phyloP scores from a whole-genome alignment of 1,140 invertebrate species.

The Chironomus striatipennis region DNA sequence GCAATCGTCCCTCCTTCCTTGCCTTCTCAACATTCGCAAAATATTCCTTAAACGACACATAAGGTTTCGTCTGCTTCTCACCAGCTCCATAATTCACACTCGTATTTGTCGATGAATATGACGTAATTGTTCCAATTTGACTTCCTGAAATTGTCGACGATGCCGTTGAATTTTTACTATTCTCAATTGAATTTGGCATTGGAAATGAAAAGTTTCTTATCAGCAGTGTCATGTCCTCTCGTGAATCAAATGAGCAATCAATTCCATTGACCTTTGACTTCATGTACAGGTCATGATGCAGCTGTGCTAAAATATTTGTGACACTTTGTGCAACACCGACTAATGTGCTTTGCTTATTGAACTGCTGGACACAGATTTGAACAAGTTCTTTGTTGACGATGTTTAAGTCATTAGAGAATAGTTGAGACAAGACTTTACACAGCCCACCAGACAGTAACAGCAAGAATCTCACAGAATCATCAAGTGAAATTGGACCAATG shows the following conservation, averaged over 20 bases:
- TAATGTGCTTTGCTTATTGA: conserved; percentile 67
- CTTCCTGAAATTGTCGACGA: conserved; percentile 7
- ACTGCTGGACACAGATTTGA: conserved; percentile 71
- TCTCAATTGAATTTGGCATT: conserved; percentile 52
- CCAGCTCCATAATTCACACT: conserved; percentile 24
- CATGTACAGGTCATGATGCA: conserved; percentile 75
- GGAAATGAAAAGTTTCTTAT: conserved; percentile 73
- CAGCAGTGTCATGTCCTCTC: conserved; percentile 75
- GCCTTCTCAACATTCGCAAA: conserved; percentile 62
- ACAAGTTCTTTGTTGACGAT: conserved; percentile 74
- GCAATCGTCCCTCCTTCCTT: conserved; percentile 48
- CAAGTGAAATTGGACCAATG: conserved; percentile 65
- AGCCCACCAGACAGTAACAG: conserved; percentile 78
- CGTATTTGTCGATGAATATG: conserved; percentile 26
- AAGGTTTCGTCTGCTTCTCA: conserved; percentile 64
- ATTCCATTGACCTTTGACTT: conserved; percentile 43
- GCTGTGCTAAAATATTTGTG: conserved; percentile 72
- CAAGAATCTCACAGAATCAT: conserved; percentile 75
- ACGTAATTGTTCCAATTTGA: conserved; percentile 27
- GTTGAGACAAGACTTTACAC: conserved; percentile 75
- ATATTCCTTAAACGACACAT: conserved; percentile 79
- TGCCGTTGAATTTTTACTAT: conserved; percentile 10
- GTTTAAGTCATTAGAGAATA: conserved; percentile 55
- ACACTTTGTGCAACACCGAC: conserved; percentile 79
- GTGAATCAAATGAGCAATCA: conserved; percentile 36